A percentile compares a stretch with the other conserved stretches of the same genome.
These are phyloP conservation scores for Delphinapterus leucas DNA, from an alignment of 2,113 vertebrate genomes.

Conservation along the genomic window DNA sequence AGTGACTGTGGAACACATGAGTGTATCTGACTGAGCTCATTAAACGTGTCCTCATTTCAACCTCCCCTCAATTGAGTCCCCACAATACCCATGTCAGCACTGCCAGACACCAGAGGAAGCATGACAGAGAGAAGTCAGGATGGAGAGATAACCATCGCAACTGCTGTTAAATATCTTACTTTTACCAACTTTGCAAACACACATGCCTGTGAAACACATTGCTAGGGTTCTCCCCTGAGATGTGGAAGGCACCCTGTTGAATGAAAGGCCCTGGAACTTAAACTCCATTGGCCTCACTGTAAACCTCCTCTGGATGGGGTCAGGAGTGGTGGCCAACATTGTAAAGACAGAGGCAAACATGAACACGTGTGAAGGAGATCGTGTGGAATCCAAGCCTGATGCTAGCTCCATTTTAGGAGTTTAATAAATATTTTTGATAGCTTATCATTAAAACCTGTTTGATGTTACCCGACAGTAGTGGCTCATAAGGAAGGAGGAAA, in stretches of 20 bases:
- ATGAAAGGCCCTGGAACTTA: not conserved
- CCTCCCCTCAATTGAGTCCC: not conserved
- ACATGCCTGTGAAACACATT: too few species aligned
- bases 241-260: not conserved
- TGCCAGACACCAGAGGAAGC: not conserved
- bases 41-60: not conserved
- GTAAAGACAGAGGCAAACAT: not conserved
- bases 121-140: not conserved
- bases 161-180: not conserved
- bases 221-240: not conserved
- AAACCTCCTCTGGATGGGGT: not conserved
- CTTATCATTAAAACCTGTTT: not conserved
- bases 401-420: not conserved
- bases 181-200: not conserved
- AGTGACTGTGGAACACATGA: not conserved
- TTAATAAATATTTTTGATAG: not conserved
- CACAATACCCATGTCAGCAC: not conserved
- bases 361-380: not conserved
- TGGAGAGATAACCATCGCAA: not conserved
- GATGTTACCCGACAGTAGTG: not conserved
- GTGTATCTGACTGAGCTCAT: not conserved
- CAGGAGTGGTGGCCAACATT: too few species aligned
- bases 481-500: not conserved
- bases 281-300: not conserved
- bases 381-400: not conserved